Percentiles rank a stretch among this genome's conserved stretches.
These are phyloP conservation scores for Micromussa lordhowensis DNA, from an alignment of 92 coral and sea anemone species.

Conservation along the genomic window DNA sequence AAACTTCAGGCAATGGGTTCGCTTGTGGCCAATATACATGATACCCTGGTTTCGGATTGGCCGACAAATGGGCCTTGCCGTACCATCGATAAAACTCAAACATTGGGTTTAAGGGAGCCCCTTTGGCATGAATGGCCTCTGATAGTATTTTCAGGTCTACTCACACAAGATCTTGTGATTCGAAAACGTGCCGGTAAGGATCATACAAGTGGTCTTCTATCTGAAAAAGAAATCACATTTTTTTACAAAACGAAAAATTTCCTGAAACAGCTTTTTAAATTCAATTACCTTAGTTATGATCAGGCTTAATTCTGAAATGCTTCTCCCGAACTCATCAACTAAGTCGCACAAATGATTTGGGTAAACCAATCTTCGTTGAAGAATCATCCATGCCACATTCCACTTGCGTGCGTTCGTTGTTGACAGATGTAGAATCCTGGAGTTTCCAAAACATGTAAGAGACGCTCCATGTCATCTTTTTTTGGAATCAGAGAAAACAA, in stretches of 20 bases:
- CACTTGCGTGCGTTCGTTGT: no score
- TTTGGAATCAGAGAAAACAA: not conserved
- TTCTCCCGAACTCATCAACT: not conserved
- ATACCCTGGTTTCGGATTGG: no score
- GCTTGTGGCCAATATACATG: no score
- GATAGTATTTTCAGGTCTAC: constrained; percentile 40
- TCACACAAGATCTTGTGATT: constrained; percentile 45
- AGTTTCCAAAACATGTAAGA: no score
- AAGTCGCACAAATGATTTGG: no score
- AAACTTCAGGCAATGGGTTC: no score
- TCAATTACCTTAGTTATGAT: not conserved
- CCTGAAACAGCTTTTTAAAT: constrained; percentile 5
- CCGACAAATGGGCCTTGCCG: no score
- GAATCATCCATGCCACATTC: no score
- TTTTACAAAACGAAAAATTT: not conserved
- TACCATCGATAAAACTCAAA: no score
- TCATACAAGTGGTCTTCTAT: constrained; percentile 48
- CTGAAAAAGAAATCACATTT: constrained; percentile 20
- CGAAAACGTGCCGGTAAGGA: constrained; percentile 44
- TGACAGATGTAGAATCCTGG: no score
- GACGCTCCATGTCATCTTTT: not conserved
- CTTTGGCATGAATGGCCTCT: constrained; percentile 42
- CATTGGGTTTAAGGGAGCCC: constrained; percentile 51
- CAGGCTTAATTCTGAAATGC: not conserved
- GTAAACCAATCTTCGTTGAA: no score